Conservation (phyloP, 2,113 vertebrate genomes). For the Poicephalus meyeri region DNA sequence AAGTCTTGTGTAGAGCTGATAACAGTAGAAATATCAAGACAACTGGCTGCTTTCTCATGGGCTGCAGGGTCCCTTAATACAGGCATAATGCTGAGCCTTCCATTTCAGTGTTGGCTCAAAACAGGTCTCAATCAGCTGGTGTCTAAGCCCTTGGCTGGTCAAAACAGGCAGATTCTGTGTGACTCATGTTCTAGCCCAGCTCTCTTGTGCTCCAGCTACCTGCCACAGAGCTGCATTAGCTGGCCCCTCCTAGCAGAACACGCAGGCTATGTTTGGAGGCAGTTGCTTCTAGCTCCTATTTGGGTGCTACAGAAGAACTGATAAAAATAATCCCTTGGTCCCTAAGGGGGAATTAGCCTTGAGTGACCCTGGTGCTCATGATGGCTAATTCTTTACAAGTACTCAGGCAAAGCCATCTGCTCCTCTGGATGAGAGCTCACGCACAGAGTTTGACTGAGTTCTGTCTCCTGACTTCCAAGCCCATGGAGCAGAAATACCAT, state of each 20-base stretch:
- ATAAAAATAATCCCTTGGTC: neutral
- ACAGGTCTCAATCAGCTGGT: neutral
- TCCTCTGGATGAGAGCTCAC: neutral
- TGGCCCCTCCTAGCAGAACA: neutral
- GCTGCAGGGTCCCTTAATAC: neutral
- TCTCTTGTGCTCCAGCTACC: neutral
- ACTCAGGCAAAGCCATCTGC: neutral
- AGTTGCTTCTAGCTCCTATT: neutral
- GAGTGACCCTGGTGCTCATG: neutral
- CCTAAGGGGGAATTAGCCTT: neutral
- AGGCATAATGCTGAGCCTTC: neutral
- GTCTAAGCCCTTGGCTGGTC: neutral
- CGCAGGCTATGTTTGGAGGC: neutral
- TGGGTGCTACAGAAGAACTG: neutral
- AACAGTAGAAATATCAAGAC: neutral
- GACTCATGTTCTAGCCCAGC: accelerated
- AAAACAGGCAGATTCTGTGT: neutral
- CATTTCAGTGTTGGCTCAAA: neutral
- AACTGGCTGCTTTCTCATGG: neutral
- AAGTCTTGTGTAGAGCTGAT: neutral
- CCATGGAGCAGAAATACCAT: neutral
- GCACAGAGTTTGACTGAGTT: accelerated
- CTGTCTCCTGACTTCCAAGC: neutral
- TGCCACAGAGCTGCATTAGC: neutral
- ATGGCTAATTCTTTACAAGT: neutral